Evolutionary conservation across 2,797 vertebrate genomes (phyloP), one percentile per base, ranked within the genome.

Genomic region (Tangara arthus): DNA sequence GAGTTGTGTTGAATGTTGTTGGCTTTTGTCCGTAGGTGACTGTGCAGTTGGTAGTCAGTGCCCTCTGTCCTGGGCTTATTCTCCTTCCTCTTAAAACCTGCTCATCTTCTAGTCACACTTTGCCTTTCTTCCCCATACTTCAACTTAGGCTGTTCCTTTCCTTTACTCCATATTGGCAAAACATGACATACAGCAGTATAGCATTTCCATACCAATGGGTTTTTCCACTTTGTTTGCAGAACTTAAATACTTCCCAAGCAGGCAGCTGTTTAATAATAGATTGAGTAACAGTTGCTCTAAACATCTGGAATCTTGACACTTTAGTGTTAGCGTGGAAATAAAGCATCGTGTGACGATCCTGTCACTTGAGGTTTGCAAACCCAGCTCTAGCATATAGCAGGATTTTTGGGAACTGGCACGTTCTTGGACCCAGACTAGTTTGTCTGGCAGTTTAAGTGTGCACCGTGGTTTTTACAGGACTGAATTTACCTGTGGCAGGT

Each of bases 71-170:
- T 92, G 97, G 97, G 97, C 97, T 95, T 96, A 72, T 22, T 83
- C 93, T 95, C 22, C 56, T 85, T 98, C 95, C 97, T 98, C 93
- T 89, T 95, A 92, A 96, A 96, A 91, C 91, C 97, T 97, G 91
- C 97, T 97, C 98, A 98, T 98, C 98, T 97, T 98, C 95, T 96
- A 98, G 98, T 96, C 97, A 96, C 97, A 92, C 96, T 98, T 97
- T 97, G 81, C 97, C 96, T 97, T 91, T 98, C 97, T 98, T 98
- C 97, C 97, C 97, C 97, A 89, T 97, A 97, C 97, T 97, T 97
- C 96, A 94, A 91, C 95, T 93, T 97, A 97, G 97, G 96, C 96
- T 89, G 95, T 97, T 97, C 96, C 96, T 97, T 98, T 98, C 95
- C 97, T 98, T 97, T 97, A 94, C 95, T 98, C 97, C 97, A 97